Conservation (phyloP, 2,113 vertebrate genomes). For the Alectura lathami region DNA sequence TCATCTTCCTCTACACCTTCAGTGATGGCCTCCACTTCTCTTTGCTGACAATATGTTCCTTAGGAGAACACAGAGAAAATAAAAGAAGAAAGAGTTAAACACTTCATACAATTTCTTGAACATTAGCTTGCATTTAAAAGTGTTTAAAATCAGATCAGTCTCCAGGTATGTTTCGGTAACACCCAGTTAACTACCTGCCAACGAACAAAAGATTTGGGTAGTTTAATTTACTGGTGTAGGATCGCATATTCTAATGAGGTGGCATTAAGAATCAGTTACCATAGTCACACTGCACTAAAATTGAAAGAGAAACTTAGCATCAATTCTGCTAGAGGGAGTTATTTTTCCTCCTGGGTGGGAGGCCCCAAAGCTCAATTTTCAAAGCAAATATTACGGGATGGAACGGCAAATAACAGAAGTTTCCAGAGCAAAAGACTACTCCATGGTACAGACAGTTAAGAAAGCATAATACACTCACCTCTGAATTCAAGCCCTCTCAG, state of each 20-base stretch:
- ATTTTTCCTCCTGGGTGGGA: background rate
- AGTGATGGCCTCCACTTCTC: slow-evolving; percentile 90
- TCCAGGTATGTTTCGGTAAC: background rate
- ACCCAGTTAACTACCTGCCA: background rate
- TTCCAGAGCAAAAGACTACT: background rate
- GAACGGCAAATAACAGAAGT: background rate
- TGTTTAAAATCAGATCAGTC: background rate
- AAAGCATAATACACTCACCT: slow-evolving; percentile 71
- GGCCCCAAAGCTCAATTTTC: background rate
- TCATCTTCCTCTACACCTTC: slow-evolving; percentile 90
- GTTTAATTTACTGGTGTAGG: background rate
- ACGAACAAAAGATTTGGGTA: background rate
- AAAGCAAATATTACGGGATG: background rate
- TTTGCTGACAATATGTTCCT: slow-evolving; percentile 90
- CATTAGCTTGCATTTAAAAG: background rate
- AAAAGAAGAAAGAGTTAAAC: background rate
- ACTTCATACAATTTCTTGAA: background rate
- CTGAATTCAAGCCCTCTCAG: slow-evolving; percentile 90
- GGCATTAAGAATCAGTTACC: background rate
- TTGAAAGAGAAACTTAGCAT: background rate
- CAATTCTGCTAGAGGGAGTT: background rate
- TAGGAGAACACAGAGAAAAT: background rate
- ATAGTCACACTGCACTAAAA: background rate
- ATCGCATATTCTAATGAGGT: background rate
- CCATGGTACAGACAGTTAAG: background rate